These are phyloP conservation scores for Cephus rjabovi DNA, from an alignment of 2,888 invertebrate genomes.

Conservation along the genomic window DNA sequence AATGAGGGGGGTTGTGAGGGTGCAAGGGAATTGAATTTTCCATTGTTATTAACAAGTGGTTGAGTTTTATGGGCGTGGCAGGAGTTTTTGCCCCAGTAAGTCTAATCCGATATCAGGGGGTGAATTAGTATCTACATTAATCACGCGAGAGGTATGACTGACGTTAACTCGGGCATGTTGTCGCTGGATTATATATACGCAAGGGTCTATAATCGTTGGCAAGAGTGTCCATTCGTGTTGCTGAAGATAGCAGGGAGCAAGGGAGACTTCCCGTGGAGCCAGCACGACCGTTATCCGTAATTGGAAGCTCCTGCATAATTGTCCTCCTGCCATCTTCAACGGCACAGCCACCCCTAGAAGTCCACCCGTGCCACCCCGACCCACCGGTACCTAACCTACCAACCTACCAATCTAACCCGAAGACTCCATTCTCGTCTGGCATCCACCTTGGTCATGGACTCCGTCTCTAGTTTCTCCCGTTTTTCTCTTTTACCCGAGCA, in stretches of 20 bases:
- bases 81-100: background rate
- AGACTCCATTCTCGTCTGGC: conserved; percentile 1
- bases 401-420: background rate
- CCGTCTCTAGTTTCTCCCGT: conserved; percentile 3
- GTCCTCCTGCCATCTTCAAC: conserved; percentile 33
- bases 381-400: background rate
- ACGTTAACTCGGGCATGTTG: background rate
- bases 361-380: background rate
- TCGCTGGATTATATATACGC: background rate
- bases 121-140: background rate
- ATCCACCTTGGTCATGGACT: background rate
- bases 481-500: conserved; percentile 2
- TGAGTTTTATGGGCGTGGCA: background rate
- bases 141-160: background rate
- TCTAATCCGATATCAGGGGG: background rate
- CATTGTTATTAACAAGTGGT: background rate
- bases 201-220: background rate
- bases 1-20: background rate
- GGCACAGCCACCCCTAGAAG: background rate
- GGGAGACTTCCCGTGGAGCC: background rate
- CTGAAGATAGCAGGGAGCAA: background rate
- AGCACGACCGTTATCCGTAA: conserved; percentile 46
- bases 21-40: background rate
- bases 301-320: conserved; percentile 57
- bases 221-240: background rate